Evolutionary conservation across 2,888 invertebrate species (phyloP), one percentile per base, ranked within the genome.

Genomic region (Miltochrista miniata): DNA sequence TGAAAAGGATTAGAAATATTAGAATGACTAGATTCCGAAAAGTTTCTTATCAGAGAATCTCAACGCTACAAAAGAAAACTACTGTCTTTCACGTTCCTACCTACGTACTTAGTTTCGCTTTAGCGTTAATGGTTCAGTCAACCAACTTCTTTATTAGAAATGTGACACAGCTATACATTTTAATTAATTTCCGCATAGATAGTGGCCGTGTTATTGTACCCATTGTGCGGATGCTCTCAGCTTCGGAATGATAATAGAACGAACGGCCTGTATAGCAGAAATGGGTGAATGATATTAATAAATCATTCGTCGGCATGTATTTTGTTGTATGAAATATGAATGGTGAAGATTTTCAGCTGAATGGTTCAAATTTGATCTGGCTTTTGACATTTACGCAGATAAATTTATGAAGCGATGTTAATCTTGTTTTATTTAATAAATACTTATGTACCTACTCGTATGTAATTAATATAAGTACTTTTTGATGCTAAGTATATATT

Each of bases 251-350:
- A 54, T 54, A 70, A 62, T 64, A 58, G 60, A 62, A 64, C 59
- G 68, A 68, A 64, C 51, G 58, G 37, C 54, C 56, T 53, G 61
- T 63, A 66, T 50, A 38, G 56, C 59, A 13, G 40, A 64, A 70
- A 70, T 61, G 60, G 70, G 55, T 65, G 61, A 70, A 70, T 55
- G 60, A 57, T 59, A 68, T 61, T 52, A 68, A 65, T 68, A 70
- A 68, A 70, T 68, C 68, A 68, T 68, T 60, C 56, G 18, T 37
- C 51, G 52, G 54, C 53, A 57, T 44, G 39, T 68, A 60, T 68
- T 61, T 62, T 68, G 70, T 70, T 60, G 51, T 45, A 39, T 61
- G 68, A 67, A 69, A 57, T 70, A 69, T 70, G 59, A 61, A 54
- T 59, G 63, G 47, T 45, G 41, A 39, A 60, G 56, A 49, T 51